phyloP scores from a whole-genome alignment of 2,113 vertebrate genomes.

The Periophthalmodon schlosseri region DNA sequence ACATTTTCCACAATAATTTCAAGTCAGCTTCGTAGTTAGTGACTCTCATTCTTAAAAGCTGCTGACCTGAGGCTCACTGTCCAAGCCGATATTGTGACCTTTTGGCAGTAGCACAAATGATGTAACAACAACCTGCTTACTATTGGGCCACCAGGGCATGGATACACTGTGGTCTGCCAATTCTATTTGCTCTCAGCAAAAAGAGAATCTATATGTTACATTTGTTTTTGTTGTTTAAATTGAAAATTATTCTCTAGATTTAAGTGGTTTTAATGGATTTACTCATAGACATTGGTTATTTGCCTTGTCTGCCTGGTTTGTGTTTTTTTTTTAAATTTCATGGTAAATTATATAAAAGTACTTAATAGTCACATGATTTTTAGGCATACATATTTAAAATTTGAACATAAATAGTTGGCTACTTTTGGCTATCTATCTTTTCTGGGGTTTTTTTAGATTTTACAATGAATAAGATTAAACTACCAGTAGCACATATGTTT shows the following conservation, averaged over 20 bases:
- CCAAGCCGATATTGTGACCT: conserved; percentile 13
- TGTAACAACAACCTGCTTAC: conserved; percentile 46
- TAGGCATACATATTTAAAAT: too few species aligned
- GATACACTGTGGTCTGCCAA: conserved; percentile 24
- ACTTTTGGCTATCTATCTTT: not conserved
- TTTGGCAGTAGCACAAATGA: conserved; percentile 25
- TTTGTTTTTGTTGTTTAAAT: too few species aligned
- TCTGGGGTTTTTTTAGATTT: not conserved
- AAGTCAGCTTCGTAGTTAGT: not conserved
- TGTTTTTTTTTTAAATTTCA: too few species aligned
- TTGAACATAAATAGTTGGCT: too few species aligned
- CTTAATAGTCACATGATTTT: too few species aligned
- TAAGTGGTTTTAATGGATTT: too few species aligned
- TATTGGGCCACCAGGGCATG: not conserved
- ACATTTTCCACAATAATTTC: too few species aligned
- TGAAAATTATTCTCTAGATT: too few species aligned
- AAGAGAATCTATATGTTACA: not conserved
- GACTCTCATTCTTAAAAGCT: not conserved
- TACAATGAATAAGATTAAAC: not conserved
- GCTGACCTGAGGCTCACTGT: not conserved
- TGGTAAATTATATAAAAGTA: too few species aligned
- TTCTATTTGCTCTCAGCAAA: not conserved
- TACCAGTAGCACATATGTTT: not conserved
- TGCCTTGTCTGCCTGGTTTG: too few species aligned
- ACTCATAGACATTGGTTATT: too few species aligned